Base-by-base conservation (phyloP, 2,888 invertebrate genomes). In the Pyrgus malvae region DNA sequence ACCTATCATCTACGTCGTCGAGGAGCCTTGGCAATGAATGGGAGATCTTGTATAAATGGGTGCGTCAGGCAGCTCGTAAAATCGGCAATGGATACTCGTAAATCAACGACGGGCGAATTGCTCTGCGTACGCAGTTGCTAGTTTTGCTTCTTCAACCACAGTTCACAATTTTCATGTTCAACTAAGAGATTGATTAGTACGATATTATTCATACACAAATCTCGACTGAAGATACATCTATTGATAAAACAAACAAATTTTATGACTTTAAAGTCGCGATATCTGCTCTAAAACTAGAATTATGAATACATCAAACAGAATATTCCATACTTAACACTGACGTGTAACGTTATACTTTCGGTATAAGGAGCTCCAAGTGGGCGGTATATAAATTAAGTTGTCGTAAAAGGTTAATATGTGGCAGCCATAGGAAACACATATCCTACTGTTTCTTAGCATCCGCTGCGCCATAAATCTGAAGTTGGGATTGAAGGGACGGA, bases 61-160 rank as follows among this genome's bases (percentile, higher is more conserved):
- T 74, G 69, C 70, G 72, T 81, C 76, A 79, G 71, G 68, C 67
- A 67, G 76, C 72, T 82, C 82, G 72, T 84, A 85, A 86, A 84
- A 79, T 83, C 74, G 74, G 72, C 82, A 82, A 83, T 78, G 77
- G 74, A 78, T 82, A 73, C 77, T 82, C 82, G 80, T 82, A 83
- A 85, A 84, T 82, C 78, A 76, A 65, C 68, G 68, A 78, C 80
- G 77, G 80, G 72, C 63, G 66, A 81, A 82, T 82, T 76, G 79
- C 76, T 68, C 72, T 72, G 76, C 75, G 78, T 74, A 80, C 82
- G 79, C 76, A 72, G 74, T 68, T 75, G 76, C 68, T 77, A 80
- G 81, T 79, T 78, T 70, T 67, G 64, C 64, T 71, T 68, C 73
- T 78, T 76, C 74, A 81, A 33, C 14, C 33, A n/a, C 14, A 14